Evolutionary conservation across 2,888 invertebrate genomes (phyloP), one percentile per base, ranked within the genome.

Genomic region (Chloroclystis v-ata): DNA sequence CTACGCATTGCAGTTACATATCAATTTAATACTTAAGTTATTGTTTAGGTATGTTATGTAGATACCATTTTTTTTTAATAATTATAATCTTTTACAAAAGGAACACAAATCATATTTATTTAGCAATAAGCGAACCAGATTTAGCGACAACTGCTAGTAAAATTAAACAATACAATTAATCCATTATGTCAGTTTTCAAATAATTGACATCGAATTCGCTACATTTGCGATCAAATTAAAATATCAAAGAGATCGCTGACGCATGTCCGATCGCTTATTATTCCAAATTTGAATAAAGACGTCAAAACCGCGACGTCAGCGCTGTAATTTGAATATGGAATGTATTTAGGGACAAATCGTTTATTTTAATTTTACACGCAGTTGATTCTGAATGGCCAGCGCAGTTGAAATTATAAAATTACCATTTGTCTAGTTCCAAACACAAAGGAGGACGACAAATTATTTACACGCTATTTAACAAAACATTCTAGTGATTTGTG

Each of bases 351-450:
- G 75, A 75, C 55, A 59, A 68, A 78, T 73, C 84, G 82, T 86
- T 86, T 82, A 82, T 86, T 79, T 78, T 72, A 85, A 86, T 87
- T 86, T 77, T 67, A 70, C 82, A 85, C 85, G 81, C 86, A 76
- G 82, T 84, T 84, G 82, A 82, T 51, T 84, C 61, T 74, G 75
- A 81, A 86, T 82, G 65, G 57, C 72, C 70, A 69, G 63, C 60
- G 65, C 62, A 72, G 59, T 67, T 47, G 56, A 71, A 80, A 80
- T 80, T 80, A 75, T 74, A 74, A 73, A 80, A 75, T 72, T 75
- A 75, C 67, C 61, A 72, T 78, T 77, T 78, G 75, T 78, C 73
- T 81, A 75, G 63, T 68, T 63, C 37, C 38, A 46, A 61, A 60
- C 55, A 82, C 77, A 83, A 83, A 69, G 57, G 72, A 54, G 55